Evolutionary conservation across 2,797 vertebrate genomes (phyloP).

Genomic region (Sebastes iracundus): DNA sequence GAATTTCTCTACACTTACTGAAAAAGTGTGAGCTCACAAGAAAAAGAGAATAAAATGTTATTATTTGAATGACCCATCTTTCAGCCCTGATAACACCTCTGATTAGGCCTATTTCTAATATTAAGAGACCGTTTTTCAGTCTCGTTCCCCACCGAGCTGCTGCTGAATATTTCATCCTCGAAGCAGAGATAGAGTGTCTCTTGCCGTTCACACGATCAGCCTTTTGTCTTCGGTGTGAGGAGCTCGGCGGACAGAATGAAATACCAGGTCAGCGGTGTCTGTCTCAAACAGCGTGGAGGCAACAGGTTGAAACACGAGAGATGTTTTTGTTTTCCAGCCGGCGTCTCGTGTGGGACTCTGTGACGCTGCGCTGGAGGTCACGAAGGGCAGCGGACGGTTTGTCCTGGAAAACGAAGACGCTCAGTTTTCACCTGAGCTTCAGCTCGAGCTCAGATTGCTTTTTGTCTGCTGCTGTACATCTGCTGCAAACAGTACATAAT

Average conservation of each 20-base stretch:
- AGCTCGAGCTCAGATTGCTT: constrained; percentile 24
- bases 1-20: neutral
- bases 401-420: constrained; percentile 53
- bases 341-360: constrained; percentile 26
- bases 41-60: neutral
- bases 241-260: constrained; percentile 28
- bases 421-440: constrained; percentile 49
- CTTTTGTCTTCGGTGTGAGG: constrained; percentile 40
- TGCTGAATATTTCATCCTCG: constrained; percentile 74
- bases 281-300: constrained; percentile 13
- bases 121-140: constrained; percentile 2
- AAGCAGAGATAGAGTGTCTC: constrained; percentile 53
- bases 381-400: constrained; percentile 10
- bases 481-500: neutral
- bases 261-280: constrained; percentile 37
- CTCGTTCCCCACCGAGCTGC: constrained; percentile 12
- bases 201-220: constrained; percentile 46
- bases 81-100: neutral
- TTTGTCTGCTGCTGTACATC: neutral
- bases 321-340: constrained; percentile 37
- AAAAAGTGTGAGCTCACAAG: neutral
- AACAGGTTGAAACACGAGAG: constrained; percentile 48
- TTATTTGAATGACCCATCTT: neutral
- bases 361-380: constrained; percentile 18
- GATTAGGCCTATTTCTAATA: neutral